Evolutionary conservation across 2,113 vertebrate species (phyloP).

Genomic region (Xiphorhynchus elegans): DNA sequence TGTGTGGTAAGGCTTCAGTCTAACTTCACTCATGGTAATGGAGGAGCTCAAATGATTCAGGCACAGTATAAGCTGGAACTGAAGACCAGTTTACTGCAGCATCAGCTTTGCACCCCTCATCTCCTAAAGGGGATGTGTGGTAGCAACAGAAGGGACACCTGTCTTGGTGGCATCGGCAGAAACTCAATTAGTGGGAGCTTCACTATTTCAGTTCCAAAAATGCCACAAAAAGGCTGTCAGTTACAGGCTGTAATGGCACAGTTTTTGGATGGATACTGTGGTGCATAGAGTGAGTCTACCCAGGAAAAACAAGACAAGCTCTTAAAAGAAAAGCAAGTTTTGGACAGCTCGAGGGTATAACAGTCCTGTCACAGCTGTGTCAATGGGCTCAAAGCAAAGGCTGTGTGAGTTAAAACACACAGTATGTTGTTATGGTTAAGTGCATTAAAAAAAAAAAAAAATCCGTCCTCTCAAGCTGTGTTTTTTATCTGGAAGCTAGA

Average conservation of each 20-base stretch:
- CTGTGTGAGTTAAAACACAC: neutral
- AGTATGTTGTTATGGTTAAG: neutral
- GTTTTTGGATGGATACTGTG: neutral
- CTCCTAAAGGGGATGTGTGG: neutral
- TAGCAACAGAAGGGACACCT: neutral
- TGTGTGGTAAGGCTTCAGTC: neutral
- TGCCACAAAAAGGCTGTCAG: neutral
- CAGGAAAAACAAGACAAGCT: neutral
- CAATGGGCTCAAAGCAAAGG: neutral
- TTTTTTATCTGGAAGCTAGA: neutral
- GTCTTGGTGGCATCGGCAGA: neutral
- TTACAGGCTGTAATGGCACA: neutral
- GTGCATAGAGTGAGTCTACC: neutral
- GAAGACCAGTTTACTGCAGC: neutral
- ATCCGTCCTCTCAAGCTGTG: neutral
- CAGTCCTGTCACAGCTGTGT: neutral
- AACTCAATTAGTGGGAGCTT: neutral
- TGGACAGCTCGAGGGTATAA: neutral
- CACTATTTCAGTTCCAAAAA: neutral
- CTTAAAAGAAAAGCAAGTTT: neutral
- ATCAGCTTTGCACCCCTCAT: neutral
- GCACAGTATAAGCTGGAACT: neutral
- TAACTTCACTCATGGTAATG: neutral
- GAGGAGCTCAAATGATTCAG: neutral
- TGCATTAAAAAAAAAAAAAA: neutral